Evolutionary conservation across 1,140 invertebrate genomes (phyloP).

Genomic region (Drosophila subobscura): DNA sequence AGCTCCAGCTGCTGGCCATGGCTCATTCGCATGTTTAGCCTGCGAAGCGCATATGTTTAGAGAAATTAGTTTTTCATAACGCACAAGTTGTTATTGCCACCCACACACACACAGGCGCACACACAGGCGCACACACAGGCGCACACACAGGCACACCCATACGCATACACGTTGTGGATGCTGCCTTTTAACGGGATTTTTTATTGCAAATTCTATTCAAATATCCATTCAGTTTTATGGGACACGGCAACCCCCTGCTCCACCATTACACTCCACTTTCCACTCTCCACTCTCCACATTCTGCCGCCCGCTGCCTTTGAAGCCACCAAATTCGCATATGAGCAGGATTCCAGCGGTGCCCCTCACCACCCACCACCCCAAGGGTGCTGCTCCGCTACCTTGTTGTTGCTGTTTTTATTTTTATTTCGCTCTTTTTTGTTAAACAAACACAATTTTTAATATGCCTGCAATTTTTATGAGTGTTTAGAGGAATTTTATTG

Average conservation of each 20-base stretch:
- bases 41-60: slow-evolving; percentile 81
- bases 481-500: slow-evolving; percentile 84
- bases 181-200: slow-evolving; percentile 80
- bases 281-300: background rate
- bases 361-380: slow-evolving; percentile 7
- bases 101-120: slow-evolving; percentile 26
- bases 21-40: slow-evolving; percentile 53
- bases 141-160: slow-evolving; percentile 9
- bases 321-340: slow-evolving; percentile 68
- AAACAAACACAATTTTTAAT: slow-evolving; percentile 83
- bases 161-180: slow-evolving; percentile 1
- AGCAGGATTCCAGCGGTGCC: slow-evolving; percentile 50
- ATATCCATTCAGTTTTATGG: slow-evolving; percentile 82
- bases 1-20: background rate
- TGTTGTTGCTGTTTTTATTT: slow-evolving; percentile 47
- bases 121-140: slow-evolving; percentile 5
- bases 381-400: slow-evolving; percentile 29
- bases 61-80: slow-evolving; percentile 83
- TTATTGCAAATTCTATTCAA: slow-evolving; percentile 83
- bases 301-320: slow-evolving; percentile 39
- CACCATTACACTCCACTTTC: no score
- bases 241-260: slow-evolving; percentile 14
- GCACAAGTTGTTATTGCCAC: slow-evolving; percentile 81
- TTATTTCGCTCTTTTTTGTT: slow-evolving; percentile 55
- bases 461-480: slow-evolving; percentile 83